Evolutionary conservation across 2,113 vertebrate species (phyloP).

Genomic region (Paramisgurnus dabryanus): DNA sequence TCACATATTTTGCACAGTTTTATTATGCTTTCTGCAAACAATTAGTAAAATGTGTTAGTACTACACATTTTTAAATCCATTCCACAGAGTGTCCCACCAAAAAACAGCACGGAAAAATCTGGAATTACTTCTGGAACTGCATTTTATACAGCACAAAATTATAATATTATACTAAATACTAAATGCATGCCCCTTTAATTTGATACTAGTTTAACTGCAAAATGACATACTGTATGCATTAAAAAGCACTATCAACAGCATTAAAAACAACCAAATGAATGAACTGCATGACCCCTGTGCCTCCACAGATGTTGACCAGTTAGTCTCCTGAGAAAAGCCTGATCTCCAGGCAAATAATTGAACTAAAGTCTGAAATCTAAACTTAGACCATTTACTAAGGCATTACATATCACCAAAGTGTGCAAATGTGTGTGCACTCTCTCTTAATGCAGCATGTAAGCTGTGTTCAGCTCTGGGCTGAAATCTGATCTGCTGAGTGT

Average conservation of each 20-base stretch:
- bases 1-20: too few species aligned
- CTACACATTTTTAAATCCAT: too few species aligned
- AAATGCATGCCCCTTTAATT: too few species aligned
- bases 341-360: not conserved
- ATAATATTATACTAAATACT: too few species aligned
- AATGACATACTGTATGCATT: too few species aligned
- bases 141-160: too few species aligned
- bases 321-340: not conserved
- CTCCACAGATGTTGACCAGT: not conserved
- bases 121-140: too few species aligned
- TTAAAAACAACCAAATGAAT: not conserved
- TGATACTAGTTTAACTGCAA: too few species aligned
- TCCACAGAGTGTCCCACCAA: too few species aligned
- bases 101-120: too few species aligned
- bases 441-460: not conserved
- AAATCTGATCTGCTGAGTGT: conserved; percentile 48
- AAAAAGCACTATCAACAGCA: not conserved
- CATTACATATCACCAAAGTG: not conserved
- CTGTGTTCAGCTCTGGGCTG: conserved; percentile 19
- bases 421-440: not conserved
- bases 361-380: not conserved
- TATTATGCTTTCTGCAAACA: too few species aligned
- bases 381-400: not conserved
- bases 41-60: too few species aligned
- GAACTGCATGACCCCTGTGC: not conserved